Evolutionary conservation across 1,140 invertebrate genomes (phyloP).

Genomic region (Carposina sasakii): DNA sequence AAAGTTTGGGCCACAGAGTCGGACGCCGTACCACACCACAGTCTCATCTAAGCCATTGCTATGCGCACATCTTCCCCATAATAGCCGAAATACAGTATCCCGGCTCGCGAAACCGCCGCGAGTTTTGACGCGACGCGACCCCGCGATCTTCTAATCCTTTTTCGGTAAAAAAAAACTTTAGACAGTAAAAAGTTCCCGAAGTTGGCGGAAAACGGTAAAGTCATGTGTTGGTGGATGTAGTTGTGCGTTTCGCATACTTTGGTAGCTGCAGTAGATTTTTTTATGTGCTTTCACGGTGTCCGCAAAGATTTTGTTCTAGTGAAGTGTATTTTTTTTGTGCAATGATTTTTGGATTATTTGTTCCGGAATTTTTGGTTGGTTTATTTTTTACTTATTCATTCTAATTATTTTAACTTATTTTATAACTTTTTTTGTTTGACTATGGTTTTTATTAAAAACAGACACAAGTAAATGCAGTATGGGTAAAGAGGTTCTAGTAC

Average conservation of each 20-base stretch:
- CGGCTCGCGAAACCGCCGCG: conserved; percentile 40
- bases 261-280: conserved; percentile 52
- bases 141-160: too few relatives aligned
- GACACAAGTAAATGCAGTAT: too few relatives aligned
- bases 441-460: too few relatives aligned
- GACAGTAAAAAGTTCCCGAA: conserved; percentile 42
- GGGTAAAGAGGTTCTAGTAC: too few relatives aligned
- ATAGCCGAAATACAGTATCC: conserved; percentile 61
- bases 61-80: conserved; percentile 68
- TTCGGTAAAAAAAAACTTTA: too few relatives aligned
- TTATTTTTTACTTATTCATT: too few relatives aligned
- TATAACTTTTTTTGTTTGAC: too few relatives aligned
- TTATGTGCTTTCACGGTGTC: conserved; percentile 52
- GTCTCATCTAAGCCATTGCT: conserved; percentile 70
- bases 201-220: conserved; percentile 66
- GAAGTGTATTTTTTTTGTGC: conserved; percentile 67
- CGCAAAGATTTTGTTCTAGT: conserved; percentile 54
- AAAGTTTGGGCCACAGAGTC: conserved; percentile 61
- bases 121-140: conserved; percentile 51
- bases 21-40: conserved; percentile 60
- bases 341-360: conserved; percentile 63
- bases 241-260: conserved; percentile 56
- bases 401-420: too few relatives aligned
- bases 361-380: conserved; percentile 62
- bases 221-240: conserved; percentile 61